Base-by-base conservation (phyloP, 2,888 invertebrate species). In the Noctua janthe region DNA sequence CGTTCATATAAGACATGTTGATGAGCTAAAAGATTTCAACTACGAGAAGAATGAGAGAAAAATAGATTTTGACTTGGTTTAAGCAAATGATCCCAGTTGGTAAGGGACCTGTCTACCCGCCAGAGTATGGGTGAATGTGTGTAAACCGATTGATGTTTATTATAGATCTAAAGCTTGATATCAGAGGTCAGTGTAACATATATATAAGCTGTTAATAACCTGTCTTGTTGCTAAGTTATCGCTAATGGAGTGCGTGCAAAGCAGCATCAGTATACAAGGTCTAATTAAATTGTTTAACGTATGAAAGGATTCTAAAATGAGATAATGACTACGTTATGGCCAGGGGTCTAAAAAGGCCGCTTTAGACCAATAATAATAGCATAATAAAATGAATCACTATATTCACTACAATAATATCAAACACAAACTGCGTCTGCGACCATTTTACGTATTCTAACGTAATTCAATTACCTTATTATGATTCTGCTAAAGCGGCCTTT, bases 181-280 rank as follows among this genome's bases (percentile, higher is more conserved):
- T 20, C 35, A 80, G 47, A 80, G 79, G 73, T 69, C 67, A 81
- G 17, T 51, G 56, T 49, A n/a, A 51, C n/a, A 59, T 67, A 17
- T 67, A 17, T n/a, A 2, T 66, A 23, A 29, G 39, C 80, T 66
- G 47, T 13, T n/a, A 66, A 51, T 17, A 66, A 43, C 47, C 23
- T 39, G 23, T 49, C 39, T 6, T 29, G 39, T 43, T 43, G 29
- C 29, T 56, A 29, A 69, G n/a, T 69, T 70, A 59, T 78, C 39
- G 39, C 39, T 39, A 23, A 39, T 20, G 10, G 39, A 17, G 23
- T 17, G 49, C 49, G 23, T 78, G 29, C 39, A 79, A 79, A 4
- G 29, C 23, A 39, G 11, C 39, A 51, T 39, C 66, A 29, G 39
- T 20, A 17, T 17, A 64, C 6, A 39, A 67, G 67, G 43, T 67